Percentiles rank a stretch among this genome's conserved stretches.
Evolutionary conservation across 1,140 invertebrate genomes (phyloP).

Genomic region (Danaus plexippus): DNA sequence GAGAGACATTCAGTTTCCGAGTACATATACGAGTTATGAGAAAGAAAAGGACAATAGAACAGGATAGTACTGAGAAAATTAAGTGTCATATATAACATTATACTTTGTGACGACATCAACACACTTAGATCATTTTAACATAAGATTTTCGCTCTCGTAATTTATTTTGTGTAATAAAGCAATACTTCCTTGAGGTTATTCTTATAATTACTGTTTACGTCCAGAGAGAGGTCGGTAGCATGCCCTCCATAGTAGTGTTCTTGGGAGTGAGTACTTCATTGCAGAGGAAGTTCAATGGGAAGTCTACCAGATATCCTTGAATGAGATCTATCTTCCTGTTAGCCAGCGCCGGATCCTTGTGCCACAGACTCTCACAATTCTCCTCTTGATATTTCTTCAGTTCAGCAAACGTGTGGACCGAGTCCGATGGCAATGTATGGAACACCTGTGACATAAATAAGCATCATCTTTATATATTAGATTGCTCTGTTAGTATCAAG

Average conservation of each 20-base stretch:
- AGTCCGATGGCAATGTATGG: slow-evolving; percentile 86
- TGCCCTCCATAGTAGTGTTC: slow-evolving; percentile 85
- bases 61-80: too few species aligned
- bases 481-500: too few species aligned
- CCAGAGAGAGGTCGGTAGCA: slow-evolving; percentile 86
- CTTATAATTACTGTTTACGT: slow-evolving; percentile 66
- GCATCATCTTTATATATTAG: too few species aligned
- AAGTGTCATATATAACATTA: too few species aligned
- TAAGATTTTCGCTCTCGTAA: too few species aligned
- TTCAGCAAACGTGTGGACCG: slow-evolving; percentile 80
- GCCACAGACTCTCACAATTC: slow-evolving; percentile 73
- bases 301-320: slow-evolving; percentile 87
- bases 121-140: too few species aligned
- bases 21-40: too few species aligned
- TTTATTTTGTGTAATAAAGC: too few species aligned
- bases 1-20: too few species aligned
- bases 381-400: slow-evolving; percentile 81
- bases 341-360: slow-evolving; percentile 79
- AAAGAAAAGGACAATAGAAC: too few species aligned
- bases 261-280: slow-evolving; percentile 87
- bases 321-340: slow-evolving; percentile 80
- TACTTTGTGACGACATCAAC: too few species aligned
- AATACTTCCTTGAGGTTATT: background rate
- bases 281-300: slow-evolving; percentile 89
- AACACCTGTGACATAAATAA: slow-evolving; percentile 72